Evolutionary conservation across 2,888 invertebrate species (phyloP), one percentile per base, ranked within the genome.

Genomic region (Steromphala cineraria): DNA sequence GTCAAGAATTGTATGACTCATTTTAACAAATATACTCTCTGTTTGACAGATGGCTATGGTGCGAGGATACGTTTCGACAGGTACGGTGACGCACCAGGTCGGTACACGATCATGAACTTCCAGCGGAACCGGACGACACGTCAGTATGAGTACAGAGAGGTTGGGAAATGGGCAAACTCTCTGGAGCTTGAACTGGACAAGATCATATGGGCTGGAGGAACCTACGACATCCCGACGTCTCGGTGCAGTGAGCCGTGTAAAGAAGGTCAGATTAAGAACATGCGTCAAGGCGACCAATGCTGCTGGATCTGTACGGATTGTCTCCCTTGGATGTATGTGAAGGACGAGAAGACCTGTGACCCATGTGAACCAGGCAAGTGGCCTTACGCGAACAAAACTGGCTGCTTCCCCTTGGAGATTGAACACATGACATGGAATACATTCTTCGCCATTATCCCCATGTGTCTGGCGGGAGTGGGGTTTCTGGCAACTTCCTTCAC

Each of bases 391-490:
- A 88, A 92, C 85, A 91, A 90, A 78, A 85, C 82, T 5, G 87
- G 87, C 10, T 93, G 93, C 83, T 89, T 86, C 81, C 76, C 80
- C 19, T 84, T 92, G 53, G 86, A 88, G 53, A 87, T 90, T 75
- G 90, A 92, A 83, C 88, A 92, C 85, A 92, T 93, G 89, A 82
- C 86, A 17, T 93, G 92, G 90, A 83, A 86, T 82, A 87, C 89
- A n/a, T 93, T 95, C 0, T 96, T 95, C 88, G 95, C 96, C 15
- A 94, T 96, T 62, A 94, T 95, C 19, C 96, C 96, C 0, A 94
- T 95, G 79, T 94, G 94, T 21, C 95, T 96, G 83, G 95, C 96
- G 1, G 94, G 95, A 71, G 87, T 96, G 13, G 96, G 96, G 0
- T 95, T 96, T 75, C 83, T 95, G 17, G 93, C 95, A 83, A 96